Evolutionary conservation across 2,797 vertebrate genomes (phyloP).

Genomic region (Acanthurus leucopareius): DNA sequence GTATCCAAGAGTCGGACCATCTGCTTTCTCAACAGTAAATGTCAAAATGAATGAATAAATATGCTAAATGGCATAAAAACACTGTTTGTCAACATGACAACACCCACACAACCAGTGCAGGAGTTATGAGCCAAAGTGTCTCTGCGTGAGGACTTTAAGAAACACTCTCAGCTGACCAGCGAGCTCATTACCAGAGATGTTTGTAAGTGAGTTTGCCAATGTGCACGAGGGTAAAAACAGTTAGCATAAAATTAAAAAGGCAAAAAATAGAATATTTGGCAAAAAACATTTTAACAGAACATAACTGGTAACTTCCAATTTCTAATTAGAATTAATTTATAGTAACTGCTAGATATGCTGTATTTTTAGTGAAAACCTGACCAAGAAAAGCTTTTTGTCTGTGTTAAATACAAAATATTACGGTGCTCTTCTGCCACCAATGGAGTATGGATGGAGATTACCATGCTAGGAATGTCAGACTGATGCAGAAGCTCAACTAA

Average conservation of each 20-base stretch:
- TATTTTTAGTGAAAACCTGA: neutral
- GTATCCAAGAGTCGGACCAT: constrained; percentile 77
- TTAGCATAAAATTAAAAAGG: too few relatives aligned
- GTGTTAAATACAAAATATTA: too few relatives aligned
- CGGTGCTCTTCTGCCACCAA: too few relatives aligned
- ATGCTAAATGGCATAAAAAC: constrained; percentile 66
- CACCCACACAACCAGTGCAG: constrained; percentile 48
- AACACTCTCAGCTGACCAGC: constrained; percentile 34
- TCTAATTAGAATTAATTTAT: neutral
- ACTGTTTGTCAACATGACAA: constrained; percentile 74
- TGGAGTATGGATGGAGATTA: too few relatives aligned
- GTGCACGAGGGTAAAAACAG: too few relatives aligned
- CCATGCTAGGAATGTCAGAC: too few relatives aligned
- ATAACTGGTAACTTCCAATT: too few relatives aligned
- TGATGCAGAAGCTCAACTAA: too few relatives aligned
- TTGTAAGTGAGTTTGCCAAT: constrained; percentile 3
- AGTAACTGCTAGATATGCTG: neutral
- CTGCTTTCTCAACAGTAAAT: constrained; percentile 77
- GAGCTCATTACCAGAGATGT: constrained; percentile 3
- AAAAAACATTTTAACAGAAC: too few relatives aligned
- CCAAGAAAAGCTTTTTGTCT: neutral
- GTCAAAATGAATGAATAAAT: constrained; percentile 74
- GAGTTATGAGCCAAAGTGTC: constrained; percentile 34
- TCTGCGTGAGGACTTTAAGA: constrained; percentile 11
- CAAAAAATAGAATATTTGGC: too few relatives aligned